Base-by-base conservation (phyloP, 2,797 vertebrate species). In the Iguana delicatissima region DNA sequence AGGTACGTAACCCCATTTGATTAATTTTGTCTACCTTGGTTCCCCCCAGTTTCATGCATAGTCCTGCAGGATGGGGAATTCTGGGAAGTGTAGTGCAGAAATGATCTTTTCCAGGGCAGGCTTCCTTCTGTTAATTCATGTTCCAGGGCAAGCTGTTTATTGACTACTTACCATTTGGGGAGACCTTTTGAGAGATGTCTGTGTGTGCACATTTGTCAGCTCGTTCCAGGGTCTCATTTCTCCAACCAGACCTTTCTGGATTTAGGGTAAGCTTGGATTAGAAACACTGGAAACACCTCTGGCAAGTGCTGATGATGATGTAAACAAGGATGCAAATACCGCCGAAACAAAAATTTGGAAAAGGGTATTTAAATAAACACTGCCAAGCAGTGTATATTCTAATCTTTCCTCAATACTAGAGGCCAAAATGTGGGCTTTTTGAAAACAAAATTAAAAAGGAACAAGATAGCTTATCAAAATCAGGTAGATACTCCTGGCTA, bases 401-500 rank as follows among this genome's bases (percentile, higher is more conserved):
- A 92, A 91, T 93, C 87, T 89, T 72, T 79, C 29, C n/a, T 69
- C 0, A 0, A 24, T 89, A 91, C 91, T 93, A n/a, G 57, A 7
- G 93, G 89, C 89, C 73, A 86, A 46, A 90, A 55, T 16, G 13
- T 9, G 29, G 55, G 42, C 18, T 0, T 92, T 38, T 93, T 79
- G 18, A 64, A 29, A n/a, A 26, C 14, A 3, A 67, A 22, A 57
- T 42, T 73, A 72, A 35, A 73, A 72, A 38, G 50, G 46, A 20
- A 16, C 16, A 72, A n/a, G 46, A 20, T 67, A 26, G 22, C 10
- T 77, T 89, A 88, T 89, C 86, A 89, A 92, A 62, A 16, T 89
- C 67, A 0, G 29, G 50, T 81, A 52, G 57, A 87, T 64, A 80
- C 67, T 83, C 79, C 81, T 90, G 90, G 91, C 92, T 94, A 32